These are phyloP conservation scores for Spodoptera exigua DNA, from an alignment of 2,888 invertebrate genomes.

Conservation along the genomic window DNA sequence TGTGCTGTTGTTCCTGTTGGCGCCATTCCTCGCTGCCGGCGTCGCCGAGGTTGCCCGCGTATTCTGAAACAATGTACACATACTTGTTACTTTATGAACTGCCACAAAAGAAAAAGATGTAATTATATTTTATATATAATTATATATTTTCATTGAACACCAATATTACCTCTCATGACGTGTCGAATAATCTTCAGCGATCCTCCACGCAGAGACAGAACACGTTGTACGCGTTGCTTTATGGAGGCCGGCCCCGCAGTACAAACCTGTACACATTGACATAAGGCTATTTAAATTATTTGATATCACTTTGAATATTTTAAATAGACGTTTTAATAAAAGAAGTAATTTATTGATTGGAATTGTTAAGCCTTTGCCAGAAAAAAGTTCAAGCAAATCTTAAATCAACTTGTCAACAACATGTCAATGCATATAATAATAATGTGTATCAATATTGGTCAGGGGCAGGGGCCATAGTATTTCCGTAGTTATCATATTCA, in stretches of 20 bases:
- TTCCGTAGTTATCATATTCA: too few relatives aligned
- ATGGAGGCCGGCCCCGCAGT: conserved; percentile 92
- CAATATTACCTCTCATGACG: conserved; percentile 94
- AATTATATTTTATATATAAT: too few relatives aligned
- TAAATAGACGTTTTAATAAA: too few relatives aligned
- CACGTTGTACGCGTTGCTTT: conserved; percentile 96
- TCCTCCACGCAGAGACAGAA: conserved; percentile 96
- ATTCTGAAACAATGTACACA: conserved; percentile 90
- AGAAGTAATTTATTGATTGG: too few relatives aligned
- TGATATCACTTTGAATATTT: too few relatives aligned
- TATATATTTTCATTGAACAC: neutral
- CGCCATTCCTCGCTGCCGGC: conserved; percentile 95
- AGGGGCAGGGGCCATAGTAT: too few relatives aligned
- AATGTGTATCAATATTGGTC: too few relatives aligned
- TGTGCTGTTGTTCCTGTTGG: conserved; percentile 96
- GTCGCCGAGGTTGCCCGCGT: conserved; percentile 98
- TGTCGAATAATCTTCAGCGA: conserved; percentile 97
- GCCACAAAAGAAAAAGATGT: too few relatives aligned
- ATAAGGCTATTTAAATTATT: neutral
- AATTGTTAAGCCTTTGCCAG: too few relatives aligned
- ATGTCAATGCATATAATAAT: neutral
- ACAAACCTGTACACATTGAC: conserved; percentile 82
- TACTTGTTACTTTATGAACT: neutral
- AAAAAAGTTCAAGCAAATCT: too few relatives aligned
- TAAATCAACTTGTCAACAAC: too few relatives aligned